A percentile compares a stretch with the other conserved stretches of the same genome.
phyloP scores from a whole-genome alignment of 2,888 invertebrate genomes.

The Coelinius sp. region DNA sequence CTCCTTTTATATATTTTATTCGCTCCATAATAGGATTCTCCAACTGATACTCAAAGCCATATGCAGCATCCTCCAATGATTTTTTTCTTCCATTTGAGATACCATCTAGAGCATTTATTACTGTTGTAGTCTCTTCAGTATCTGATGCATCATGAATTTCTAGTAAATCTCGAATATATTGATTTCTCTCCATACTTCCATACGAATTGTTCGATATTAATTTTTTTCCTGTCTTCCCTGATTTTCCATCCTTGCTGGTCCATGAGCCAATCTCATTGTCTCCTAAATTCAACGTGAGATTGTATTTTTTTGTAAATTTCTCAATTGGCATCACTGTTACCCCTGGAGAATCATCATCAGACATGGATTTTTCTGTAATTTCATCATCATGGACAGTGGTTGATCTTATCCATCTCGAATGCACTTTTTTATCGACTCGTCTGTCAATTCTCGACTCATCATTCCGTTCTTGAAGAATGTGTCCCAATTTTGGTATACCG shows the following conservation, averaged over 20 bases:
- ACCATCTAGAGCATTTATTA: conserved; percentile 45
- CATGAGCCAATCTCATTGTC: conserved; percentile 23
- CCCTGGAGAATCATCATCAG: background rate
- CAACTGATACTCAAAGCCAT: conserved; percentile 40
- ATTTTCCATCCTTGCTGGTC: background rate
- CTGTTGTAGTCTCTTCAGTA: conserved; percentile 39
- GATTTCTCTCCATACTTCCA: background rate
- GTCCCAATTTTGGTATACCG: conserved; percentile 50
- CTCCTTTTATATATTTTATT: conserved; percentile 37
- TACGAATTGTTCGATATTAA: background rate
- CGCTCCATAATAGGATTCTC: conserved; percentile 45
- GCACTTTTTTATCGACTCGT: background rate
- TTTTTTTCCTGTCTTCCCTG: background rate
- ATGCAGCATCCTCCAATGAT: background rate
- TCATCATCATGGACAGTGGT: conserved; percentile 32
- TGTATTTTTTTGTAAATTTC: conserved; percentile 54
- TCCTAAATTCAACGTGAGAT: conserved; percentile 48
- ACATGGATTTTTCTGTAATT: background rate
- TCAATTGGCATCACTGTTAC: conserved; percentile 51
- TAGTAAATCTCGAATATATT: conserved; percentile 30
- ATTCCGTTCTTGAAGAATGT: conserved; percentile 38
- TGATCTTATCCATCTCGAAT: conserved; percentile 3
- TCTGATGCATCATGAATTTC: conserved; percentile 45
- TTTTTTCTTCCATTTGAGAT: conserved; percentile 11
- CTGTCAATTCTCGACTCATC: conserved; percentile 3